Evolutionary conservation across 2,113 vertebrate species (phyloP), one percentile per base, ranked within the genome.

Genomic region (Eretmochelys imbricata): DNA sequence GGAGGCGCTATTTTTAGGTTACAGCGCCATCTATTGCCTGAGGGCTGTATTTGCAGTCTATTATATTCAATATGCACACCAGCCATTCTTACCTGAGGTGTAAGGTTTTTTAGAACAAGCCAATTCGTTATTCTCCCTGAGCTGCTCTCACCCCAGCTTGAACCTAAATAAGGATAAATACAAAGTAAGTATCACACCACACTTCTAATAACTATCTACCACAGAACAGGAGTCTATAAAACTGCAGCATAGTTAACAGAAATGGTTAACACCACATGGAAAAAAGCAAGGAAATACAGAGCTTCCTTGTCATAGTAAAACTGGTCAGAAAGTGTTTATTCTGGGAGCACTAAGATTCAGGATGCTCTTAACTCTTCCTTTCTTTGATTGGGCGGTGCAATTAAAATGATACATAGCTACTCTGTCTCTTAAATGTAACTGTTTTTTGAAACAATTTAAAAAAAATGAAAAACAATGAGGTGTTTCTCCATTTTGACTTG

Each of bases 31-130:
- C 24, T 3, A 1, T 24, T 13, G 31, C 27, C 69, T 51, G 1
- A 49, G 1, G 20, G 31, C 62, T 4, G n/a, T n/a, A 48, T 12
- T 46, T 3, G 1, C 1, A 1, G 8, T 1, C 0, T 1, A 6
- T 25, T 48, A 27, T 24, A 1, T 31, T 14, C n/a, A 12, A 4
- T 2, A 29, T 0, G 17, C 0, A 1, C 0, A 25, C 10, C 80
- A 38, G 10, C 22, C 57, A 4, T 65, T 76, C 98, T 98, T 92
- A 99, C 99, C 99, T 99, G 99, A 99, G 99, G 99, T 98, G 99
- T 99, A 97, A 99, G 99, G 99, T 99, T 99, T 97, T 99, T 99
- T 69, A 99, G 98, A 98, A 99, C 99, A 87, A 99, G 99, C 99
- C 99, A 99, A 98, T 99, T 99, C 97, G 99, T 99, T 98, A 98